Evolutionary conservation across 2,113 vertebrate genomes (phyloP), one percentile per base, ranked within the genome.

Genomic region (Phasianus colchicus): DNA sequence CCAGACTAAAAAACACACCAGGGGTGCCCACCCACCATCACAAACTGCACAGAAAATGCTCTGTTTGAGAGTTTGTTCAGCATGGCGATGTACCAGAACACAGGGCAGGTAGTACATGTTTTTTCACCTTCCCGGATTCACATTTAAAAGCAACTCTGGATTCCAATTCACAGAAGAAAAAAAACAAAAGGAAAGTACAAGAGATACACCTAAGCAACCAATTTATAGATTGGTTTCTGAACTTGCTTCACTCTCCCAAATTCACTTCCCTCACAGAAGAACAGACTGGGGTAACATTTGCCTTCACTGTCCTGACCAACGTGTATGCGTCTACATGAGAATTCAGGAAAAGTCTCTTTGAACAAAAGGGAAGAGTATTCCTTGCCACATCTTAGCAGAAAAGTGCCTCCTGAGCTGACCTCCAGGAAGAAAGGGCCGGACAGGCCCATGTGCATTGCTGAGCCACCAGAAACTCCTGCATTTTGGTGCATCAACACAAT

Each of bases 21-120:
- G 63, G 48, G 50, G 34, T 43, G 67, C 87, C 89, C 92, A 86
- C 90, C 88, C 89, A 61, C 65, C 70, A 91, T 36, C 63, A 64
- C 1, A 7, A 93, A 70, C 36, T 32, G 47, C 60, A 54, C 42
- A 91, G 38, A 85, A 54, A 95, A 45, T 60, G 11, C 12, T 4
- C 52, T 83, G 55, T 32, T n/a, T 6, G 6, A 7, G 13, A 17
- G 9, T 61, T 70, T 70, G 40, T 32, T 79, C 50, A 73, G 67
- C 40, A 50, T 54, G 18, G 43, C 43, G 65, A 45, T 6, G 6
- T 47, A 57, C 29, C 40, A 88, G 13, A 32, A 83, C 1, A 65
- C 5, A 81, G 64, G 32, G 48, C 66, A 77, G 21, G 9, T 0
- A 75, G 42, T 12, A 57, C 18, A 24, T 9, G 7, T 13, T 16